phyloP scores from a whole-genome alignment of 2,797 vertebrate genomes.

The Masticophis lateralis region DNA sequence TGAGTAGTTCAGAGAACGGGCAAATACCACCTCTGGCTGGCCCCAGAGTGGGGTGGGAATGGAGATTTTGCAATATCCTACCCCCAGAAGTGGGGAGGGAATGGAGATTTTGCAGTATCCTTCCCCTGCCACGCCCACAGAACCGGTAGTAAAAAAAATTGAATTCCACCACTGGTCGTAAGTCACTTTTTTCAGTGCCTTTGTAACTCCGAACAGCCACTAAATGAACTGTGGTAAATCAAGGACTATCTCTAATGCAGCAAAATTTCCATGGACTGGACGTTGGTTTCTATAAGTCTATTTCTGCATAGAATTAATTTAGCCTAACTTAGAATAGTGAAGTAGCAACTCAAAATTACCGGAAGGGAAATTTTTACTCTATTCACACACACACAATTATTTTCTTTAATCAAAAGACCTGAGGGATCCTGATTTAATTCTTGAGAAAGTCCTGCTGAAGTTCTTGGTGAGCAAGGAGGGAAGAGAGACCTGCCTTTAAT shows the following conservation, averaged over 20 bases:
- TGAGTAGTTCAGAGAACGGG: too few relatives aligned
- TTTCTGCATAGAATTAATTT: not conserved
- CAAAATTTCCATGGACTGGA: not conserved
- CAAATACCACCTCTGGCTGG: too few relatives aligned
- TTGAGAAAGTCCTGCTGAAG: conserved; percentile 14
- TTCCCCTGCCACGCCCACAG: too few relatives aligned
- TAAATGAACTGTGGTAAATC: not conserved
- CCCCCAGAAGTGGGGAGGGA: too few relatives aligned
- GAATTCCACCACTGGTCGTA: too few relatives aligned
- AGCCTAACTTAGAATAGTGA: not conserved
- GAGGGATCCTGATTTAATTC: conserved; percentile 38
- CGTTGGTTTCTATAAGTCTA: not conserved
- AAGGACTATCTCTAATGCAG: not conserved
- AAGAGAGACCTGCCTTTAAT: not conserved
- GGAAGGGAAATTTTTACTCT: not conserved
- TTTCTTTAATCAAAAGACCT: conserved; percentile 43
- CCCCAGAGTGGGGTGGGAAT: too few relatives aligned
- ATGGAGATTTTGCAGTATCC: too few relatives aligned
- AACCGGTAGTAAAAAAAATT: too few relatives aligned
- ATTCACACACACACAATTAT: not conserved
- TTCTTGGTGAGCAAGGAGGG: not conserved
- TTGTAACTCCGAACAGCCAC: not conserved
- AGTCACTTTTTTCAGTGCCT: not conserved
- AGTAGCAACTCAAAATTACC: not conserved
- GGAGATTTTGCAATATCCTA: too few relatives aligned